Evolutionary conservation across 1,140 invertebrate genomes (phyloP), one percentile per base, ranked within the genome.

Genomic region (Acyrthosiphon pisum): DNA sequence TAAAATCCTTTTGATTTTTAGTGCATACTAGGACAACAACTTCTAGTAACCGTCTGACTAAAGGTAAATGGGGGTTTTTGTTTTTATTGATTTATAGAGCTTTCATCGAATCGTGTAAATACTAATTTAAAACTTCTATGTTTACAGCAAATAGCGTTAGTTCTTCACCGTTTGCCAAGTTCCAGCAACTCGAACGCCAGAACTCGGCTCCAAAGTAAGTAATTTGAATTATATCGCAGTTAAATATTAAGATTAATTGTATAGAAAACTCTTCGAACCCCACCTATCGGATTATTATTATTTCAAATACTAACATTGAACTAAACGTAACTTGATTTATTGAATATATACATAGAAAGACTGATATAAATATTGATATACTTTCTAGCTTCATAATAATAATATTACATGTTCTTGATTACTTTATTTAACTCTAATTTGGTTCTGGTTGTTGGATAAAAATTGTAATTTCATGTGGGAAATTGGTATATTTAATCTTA

Each of bases 131-230:
- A 41, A 41, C 44, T 30, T 44, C 9, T 86, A 44, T 94, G 93
- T 94, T 92, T 87, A 94, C 87, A 94, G 93, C 94, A 93, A 94
- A 94, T 48, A 94, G 93, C 53, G 56, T 94, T 35, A 93, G 91
- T 84, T 96, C 97, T 94, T 98, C 97, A 94, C 97, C 98, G 93
- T 98, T 98, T 96, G 97, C 97, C 95, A 98, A 98, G 96, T 98
- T 98, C 96, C 97, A 97, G 95, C 97, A 98, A 96, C 96, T 98
- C 95, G 98, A 98, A 95, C 97, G 97, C 95, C 97, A 98, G 95
- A 97, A 97, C 95, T 97, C 97, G 94, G 96, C 96, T 94, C 97
- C 97, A 95, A 98, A 97, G 97, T 98, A 96, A 96, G 96, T 95
- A 48, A 8, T 86, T 41, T 84, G n/a, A 68, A 76, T 68, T 48